Base-by-base conservation (phyloP, 2,888 invertebrate genomes). In the Thymelicus acteon region DNA sequence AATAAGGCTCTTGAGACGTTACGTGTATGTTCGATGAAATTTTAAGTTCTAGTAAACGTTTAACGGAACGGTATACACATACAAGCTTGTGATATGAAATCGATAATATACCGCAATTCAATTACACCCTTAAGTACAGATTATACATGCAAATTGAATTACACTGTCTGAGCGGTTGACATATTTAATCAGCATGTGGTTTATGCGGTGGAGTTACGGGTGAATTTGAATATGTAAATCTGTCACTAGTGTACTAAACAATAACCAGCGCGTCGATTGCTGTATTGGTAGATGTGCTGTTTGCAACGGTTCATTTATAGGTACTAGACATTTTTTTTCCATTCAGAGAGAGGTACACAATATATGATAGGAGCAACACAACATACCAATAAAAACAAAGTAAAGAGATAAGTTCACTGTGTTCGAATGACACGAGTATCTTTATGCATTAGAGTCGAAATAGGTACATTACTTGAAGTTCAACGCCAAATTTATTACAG, bases 401-500 rank as follows among this genome's bases (percentile, higher is more conserved):
- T 44, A 12, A 0, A 10, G 44, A 15, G 7, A 0, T 15, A 15
- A 54, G 54, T 54, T 10, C 54, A 6, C 24, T 24, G 24, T 31
- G 24, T 31, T 54, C 54, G 12, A 10, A 24, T 12, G 24, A 44
- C 44, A 12, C 7, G 44, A 24, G 19, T 52, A 52, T 19, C 54
- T 54, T 24, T 19, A 52, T 15, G 8, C 6, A 52, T 54, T 54
- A n/a, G 8, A 15, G n/a, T 57, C 58, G 31, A 66, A 47, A 31
- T 31, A 31, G 31, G 44, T 61, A 69, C 63, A 67, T 68, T 57
- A 75, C 74, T 78, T 70, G 67, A 72, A 48, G 71, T 73, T 58
- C 60, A 67, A 73, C 75, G 71, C 48, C 31, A 61, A 76, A 81
- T 82, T 82, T 79, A 80, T 80, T 79, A 80, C 71, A 65, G 70